phyloP scores from a whole-genome alignment of 2,888 invertebrate species.

The Apomyelois bistriatella region DNA sequence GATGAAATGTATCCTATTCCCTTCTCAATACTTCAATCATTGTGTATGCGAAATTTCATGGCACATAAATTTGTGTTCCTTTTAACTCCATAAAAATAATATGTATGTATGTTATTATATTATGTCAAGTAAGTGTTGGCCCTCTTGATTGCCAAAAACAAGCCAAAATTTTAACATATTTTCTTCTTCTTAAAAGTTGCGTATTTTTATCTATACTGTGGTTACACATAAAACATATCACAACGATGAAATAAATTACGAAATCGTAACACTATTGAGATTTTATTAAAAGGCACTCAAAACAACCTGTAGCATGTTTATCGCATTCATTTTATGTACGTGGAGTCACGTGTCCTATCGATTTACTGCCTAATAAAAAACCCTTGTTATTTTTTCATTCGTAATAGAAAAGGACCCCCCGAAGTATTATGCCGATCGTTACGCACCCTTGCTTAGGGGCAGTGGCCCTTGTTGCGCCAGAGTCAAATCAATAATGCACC shows the following conservation, averaged over 20 bases:
- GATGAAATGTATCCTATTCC: too few species aligned
- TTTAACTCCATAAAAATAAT: too few species aligned
- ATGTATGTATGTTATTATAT: too few species aligned
- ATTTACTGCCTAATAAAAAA: slow-evolving; percentile 39
- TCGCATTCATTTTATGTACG: slow-evolving; percentile 23
- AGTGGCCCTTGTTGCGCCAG: slow-evolving; percentile 60
- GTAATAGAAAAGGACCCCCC: slow-evolving; percentile 29
- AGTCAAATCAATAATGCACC: slow-evolving; percentile 65
- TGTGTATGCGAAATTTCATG: too few species aligned
- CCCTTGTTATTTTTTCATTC: slow-evolving; percentile 31
- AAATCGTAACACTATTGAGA: neutral
- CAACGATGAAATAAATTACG: neutral
- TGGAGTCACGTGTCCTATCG: slow-evolving; percentile 40
- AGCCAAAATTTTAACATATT: too few species aligned
- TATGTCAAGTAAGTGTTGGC: too few species aligned
- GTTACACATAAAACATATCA: neutral
- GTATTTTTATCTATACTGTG: neutral
- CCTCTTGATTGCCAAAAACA: too few species aligned
- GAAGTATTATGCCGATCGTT: slow-evolving; percentile 30
- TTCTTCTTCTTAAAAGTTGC: too few species aligned
- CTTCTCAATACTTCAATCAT: too few species aligned
- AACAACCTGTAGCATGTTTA: slow-evolving; percentile 24
- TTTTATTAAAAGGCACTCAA: slow-evolving; percentile 8
- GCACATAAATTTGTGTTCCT: too few species aligned
- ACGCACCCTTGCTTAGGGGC: slow-evolving; percentile 47